These are phyloP conservation scores for Sturmia bella DNA, from an alignment of 2,888 invertebrate genomes.

Conservation along the genomic window DNA sequence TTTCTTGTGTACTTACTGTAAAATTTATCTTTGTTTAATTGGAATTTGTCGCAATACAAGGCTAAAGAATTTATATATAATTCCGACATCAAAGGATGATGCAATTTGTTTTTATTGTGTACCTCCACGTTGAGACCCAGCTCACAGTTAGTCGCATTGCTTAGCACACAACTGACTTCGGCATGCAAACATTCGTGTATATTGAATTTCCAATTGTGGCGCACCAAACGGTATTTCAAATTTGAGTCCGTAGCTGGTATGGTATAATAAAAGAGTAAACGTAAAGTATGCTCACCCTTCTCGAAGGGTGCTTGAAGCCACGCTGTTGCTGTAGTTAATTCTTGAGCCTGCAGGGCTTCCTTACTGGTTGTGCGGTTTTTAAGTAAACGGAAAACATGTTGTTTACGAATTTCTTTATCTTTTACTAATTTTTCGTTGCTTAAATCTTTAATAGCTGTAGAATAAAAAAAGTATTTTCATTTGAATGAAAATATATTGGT, in stretches of 20 bases:
- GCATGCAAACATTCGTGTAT: conserved; percentile 85
- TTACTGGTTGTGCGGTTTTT: conserved; percentile 71
- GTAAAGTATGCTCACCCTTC: conserved; percentile 85
- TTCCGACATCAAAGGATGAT: conserved; percentile 82
- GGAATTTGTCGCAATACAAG: conserved; percentile 78
- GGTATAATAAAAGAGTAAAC: conserved; percentile 89
- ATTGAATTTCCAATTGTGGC: conserved; percentile 86
- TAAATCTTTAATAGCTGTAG: conserved; percentile 77
- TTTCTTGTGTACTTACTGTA: conserved; percentile 74
- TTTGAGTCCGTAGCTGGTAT: conserved; percentile 77
- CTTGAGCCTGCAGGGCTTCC: conserved; percentile 78
- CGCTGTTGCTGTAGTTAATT: conserved; percentile 81
- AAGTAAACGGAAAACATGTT: conserved; percentile 79
- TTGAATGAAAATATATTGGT: not conserved
- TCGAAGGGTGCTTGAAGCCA: conserved; percentile 88
- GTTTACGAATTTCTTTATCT: conserved; percentile 81
- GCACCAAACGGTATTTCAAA: conserved; percentile 84
- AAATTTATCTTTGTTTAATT: conserved; percentile 75
- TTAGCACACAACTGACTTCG: conserved; percentile 82
- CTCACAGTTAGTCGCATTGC: conserved; percentile 83
- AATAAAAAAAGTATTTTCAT: not conserved
- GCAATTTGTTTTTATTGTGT: conserved; percentile 87
- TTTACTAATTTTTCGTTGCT: conserved; percentile 81
- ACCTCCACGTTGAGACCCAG: conserved; percentile 87
- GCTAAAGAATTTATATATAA: conserved; percentile 78